These are phyloP conservation scores for Aphaenogaster ashmeadi DNA, from an alignment of 1,140 invertebrate genomes.

Conservation along the genomic window DNA sequence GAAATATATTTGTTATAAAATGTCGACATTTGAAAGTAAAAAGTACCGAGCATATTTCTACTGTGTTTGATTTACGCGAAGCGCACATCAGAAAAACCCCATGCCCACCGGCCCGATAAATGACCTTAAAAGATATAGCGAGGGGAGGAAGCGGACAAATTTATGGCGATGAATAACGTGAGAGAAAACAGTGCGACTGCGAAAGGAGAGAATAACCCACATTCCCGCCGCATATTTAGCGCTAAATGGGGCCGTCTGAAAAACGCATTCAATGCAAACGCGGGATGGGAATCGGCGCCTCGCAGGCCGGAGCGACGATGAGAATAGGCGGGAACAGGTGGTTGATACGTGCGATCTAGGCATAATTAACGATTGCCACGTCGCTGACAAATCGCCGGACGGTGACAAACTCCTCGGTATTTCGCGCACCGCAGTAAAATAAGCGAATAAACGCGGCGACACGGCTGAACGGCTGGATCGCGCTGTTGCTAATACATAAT, in stretches of 20 bases:
- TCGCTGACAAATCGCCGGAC: conserved; percentile 34
- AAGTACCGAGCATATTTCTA: neutral
- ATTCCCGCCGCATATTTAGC: conserved; percentile 42
- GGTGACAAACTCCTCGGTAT: conserved; percentile 36
- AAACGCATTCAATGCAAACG: conserved; percentile 58
- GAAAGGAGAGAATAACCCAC: conserved; percentile 38
- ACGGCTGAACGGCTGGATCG: conserved; percentile 21
- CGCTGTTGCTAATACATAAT: conserved; percentile 45
- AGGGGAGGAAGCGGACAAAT: neutral
- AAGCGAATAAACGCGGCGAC: conserved; percentile 18
- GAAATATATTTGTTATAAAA: neutral
- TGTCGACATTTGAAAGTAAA: neutral
- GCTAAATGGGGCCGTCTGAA: conserved; percentile 31
- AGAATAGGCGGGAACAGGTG: conserved; percentile 58
- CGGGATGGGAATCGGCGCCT: conserved; percentile 29
- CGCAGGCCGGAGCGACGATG: neutral
- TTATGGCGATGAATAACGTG: conserved; percentile 15
- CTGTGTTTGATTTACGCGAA: neutral
- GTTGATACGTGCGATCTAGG: conserved; percentile 33
- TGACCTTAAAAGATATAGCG: conserved; percentile 12
- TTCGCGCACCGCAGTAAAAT: conserved; percentile 2
- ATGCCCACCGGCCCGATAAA: neutral
- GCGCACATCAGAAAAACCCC: neutral
- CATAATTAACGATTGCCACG: conserved; percentile 41
- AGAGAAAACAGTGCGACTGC: neutral